Percentiles rank a stretch among this genome's conserved stretches.
Evolutionary conservation across 37 sponge, comb jelly and placozoan species (phyloP).

Genomic region (Axinella damicornis): DNA sequence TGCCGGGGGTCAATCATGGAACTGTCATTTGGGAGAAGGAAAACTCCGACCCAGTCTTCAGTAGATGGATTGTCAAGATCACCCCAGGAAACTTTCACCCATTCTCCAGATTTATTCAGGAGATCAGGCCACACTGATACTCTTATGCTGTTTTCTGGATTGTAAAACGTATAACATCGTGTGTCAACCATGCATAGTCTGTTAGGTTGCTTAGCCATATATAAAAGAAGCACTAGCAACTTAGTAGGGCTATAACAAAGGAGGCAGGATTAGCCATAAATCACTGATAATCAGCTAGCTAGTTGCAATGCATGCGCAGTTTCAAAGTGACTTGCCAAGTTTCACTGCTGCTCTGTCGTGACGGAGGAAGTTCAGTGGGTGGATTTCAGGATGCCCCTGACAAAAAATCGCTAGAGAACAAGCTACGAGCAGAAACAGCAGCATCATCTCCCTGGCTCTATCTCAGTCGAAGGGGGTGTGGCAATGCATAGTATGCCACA

Average conservation of each 20-base stretch:
- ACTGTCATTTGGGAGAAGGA: conserved; percentile 35
- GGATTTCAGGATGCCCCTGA: neutral
- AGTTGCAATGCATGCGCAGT: too few species aligned
- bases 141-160: conserved; percentile 9
- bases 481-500: too few species aligned
- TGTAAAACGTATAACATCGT: neutral
- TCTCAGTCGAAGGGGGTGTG: too few species aligned
- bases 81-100: conserved; percentile 57
- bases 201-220: too few species aligned
- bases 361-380: conserved; percentile 14
- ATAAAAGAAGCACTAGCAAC: too few species aligned
- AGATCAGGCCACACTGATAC: neutral
- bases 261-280: too few species aligned
- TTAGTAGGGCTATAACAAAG: too few species aligned
- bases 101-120: conserved; percentile 35
- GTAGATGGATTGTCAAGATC: conserved; percentile 22
- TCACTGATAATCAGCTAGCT: neutral
- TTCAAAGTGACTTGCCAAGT: conserved; percentile 1
- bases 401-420: too few species aligned
- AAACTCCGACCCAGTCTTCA: conserved; percentile 65
- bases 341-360: conserved; percentile 19
- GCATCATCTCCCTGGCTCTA: too few species aligned
- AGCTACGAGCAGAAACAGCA: too few species aligned
- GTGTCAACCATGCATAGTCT: too few species aligned
- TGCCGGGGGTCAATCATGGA: conserved; percentile 35